Evolutionary conservation across 2,888 invertebrate genomes (phyloP).

Genomic region (Neoscelio sp.): DNA sequence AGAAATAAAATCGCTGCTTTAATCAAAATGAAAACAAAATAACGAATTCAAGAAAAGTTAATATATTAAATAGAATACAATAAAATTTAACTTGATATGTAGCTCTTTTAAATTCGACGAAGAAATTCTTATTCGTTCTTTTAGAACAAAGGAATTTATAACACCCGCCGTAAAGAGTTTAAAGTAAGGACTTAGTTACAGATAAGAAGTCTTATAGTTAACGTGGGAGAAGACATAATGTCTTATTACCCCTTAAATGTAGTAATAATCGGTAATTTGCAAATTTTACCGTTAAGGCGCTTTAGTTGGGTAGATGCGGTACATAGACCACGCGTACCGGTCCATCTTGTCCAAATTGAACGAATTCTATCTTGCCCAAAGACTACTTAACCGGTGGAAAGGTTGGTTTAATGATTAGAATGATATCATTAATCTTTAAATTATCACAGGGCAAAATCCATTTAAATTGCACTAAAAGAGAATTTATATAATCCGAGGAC

Average conservation of each 20-base stretch:
- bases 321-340: not conserved
- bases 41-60: no score
- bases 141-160: no score
- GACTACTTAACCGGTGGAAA: not conserved
- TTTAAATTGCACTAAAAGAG: not conserved
- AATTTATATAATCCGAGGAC: constrained; percentile 7
- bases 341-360: not conserved
- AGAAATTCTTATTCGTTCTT: no score
- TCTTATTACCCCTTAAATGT: not conserved
- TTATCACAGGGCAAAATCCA: not conserved
- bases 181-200: not conserved
- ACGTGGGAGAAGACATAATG: no score
- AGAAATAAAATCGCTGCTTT: no score
- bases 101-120: no score
- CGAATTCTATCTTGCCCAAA: not conserved
- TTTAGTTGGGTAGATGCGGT: not conserved
- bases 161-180: not conserved
- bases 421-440: not conserved
- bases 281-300: not conserved
- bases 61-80: no score
- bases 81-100: no score
- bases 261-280: no score
- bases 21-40: no score
- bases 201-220: no score
- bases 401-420: not conserved